Conservation (phyloP, 92 coral and sea anemone species). For the Isaurus tuberculatus region DNA sequence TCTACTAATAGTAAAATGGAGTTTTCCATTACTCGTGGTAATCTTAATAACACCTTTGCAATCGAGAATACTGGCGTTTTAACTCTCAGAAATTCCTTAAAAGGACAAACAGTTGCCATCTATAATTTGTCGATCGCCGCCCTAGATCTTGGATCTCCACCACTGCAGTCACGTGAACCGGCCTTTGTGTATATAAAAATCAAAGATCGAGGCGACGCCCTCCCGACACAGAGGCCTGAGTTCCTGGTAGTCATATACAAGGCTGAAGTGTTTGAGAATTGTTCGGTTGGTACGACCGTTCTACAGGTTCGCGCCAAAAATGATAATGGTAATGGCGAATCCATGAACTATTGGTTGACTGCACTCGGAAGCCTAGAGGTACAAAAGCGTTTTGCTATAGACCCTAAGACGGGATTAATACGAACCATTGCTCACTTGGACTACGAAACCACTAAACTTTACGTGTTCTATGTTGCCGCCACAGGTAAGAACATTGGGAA, state of each 20-base stretch:
- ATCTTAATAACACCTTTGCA: constrained; percentile 69
- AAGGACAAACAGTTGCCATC: constrained; percentile 39
- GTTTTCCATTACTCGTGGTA: constrained; percentile 61
- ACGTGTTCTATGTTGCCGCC: constrained; percentile 69
- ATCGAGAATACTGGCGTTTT: constrained; percentile 63
- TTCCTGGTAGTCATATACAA: constrained; percentile 58
- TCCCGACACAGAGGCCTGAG: constrained; percentile 39
- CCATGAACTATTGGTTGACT: constrained; percentile 59
- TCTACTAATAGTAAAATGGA: constrained; percentile 59
- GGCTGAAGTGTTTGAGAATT: constrained; percentile 70
- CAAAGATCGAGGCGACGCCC: constrained; percentile 21
- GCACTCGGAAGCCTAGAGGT: constrained; percentile 59
- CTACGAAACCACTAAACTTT: constrained; percentile 58
- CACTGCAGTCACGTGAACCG: constrained; percentile 52
- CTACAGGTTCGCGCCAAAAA: constrained; percentile 62
- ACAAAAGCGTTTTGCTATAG: constrained; percentile 56
- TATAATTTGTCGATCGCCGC: constrained; percentile 74
- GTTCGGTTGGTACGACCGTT: constrained; percentile 55
- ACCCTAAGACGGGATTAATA: constrained; percentile 68
- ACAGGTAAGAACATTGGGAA: constrained; percentile 58
- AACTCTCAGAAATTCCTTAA: constrained; percentile 55
- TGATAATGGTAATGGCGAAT: constrained; percentile 28
- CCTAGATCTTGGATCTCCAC: constrained; percentile 66
- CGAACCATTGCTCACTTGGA: constrained; percentile 63
- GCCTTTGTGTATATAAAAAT: constrained; percentile 67